Evolutionary conservation across 37 sponge, comb jelly and placozoan species (phyloP).

Genomic region (Ephydatia muelleri): DNA sequence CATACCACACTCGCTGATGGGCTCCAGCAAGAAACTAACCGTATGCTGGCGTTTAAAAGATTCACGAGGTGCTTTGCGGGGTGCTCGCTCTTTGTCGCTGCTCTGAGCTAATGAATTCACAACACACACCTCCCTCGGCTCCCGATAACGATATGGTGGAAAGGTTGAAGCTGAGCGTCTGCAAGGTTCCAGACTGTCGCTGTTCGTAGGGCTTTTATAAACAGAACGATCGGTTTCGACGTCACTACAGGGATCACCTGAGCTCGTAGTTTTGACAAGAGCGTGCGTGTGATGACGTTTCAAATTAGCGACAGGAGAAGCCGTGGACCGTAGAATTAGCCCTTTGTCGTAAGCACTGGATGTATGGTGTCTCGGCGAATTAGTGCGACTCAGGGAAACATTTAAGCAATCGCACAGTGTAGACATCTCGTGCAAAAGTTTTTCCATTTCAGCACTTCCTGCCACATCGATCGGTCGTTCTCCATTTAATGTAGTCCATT

Average conservation of each 20-base stretch:
- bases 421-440: constrained; percentile 51
- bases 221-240: not conserved
- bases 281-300: not conserved
- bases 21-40: not conserved
- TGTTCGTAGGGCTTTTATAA: not conserved
- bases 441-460: constrained; percentile 50
- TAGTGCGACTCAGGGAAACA: not conserved
- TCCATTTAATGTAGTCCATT: constrained; percentile 11
- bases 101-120: constrained; percentile 22
- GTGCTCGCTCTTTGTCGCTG: not conserved
- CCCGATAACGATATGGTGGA: not conserved
- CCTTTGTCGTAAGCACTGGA: not conserved
- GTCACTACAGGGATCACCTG: not conserved
- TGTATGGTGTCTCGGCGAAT: not conserved
- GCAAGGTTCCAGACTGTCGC: not conserved
- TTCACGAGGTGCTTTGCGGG: not conserved
- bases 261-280: not conserved
- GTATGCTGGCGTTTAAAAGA: not conserved
- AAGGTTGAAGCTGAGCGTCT: not conserved
- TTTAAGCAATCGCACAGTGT: not conserved
- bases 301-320: not conserved
- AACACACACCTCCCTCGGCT: constrained; percentile 26
- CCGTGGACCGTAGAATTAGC: not conserved
- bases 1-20: not conserved
- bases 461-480: constrained; percentile 71